Evolutionary conservation across 2,797 vertebrate species (phyloP).

Genomic region (Arrhamphus sclerolepis): DNA sequence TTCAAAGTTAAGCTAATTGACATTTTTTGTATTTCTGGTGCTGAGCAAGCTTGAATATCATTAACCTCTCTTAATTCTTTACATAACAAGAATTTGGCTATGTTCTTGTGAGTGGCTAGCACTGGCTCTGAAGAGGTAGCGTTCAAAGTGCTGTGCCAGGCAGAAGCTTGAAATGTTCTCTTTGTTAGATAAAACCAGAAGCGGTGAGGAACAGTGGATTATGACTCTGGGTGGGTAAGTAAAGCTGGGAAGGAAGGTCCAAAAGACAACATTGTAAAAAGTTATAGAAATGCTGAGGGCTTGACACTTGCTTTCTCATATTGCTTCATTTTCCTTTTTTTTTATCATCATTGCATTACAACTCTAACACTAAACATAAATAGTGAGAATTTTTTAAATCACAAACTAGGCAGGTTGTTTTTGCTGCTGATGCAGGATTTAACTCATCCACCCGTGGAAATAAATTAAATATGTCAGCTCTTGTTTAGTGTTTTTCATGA

Average conservation of each 20-base stretch:
- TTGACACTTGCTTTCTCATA: not conserved
- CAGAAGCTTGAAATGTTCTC: conserved; percentile 72
- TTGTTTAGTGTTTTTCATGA: conserved; percentile 1
- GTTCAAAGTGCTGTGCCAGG: conserved; percentile 67
- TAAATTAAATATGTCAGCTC: not conserved
- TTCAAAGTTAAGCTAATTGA: conserved; percentile 53
- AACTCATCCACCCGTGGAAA: not conserved
- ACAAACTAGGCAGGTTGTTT: no score
- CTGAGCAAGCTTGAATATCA: conserved; percentile 45
- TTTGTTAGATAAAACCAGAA: conserved; percentile 69
- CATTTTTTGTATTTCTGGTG: conserved; percentile 39
- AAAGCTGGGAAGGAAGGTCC: conserved; percentile 19
- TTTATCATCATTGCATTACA: no score
- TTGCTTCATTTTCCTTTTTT: no score
- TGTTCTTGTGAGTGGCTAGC: conserved; percentile 60
- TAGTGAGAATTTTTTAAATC: no score
- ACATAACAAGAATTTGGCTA: conserved; percentile 75
- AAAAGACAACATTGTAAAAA: conserved; percentile 26
- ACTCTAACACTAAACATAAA: no score
- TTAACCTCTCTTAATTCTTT: conserved; percentile 46
- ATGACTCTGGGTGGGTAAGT: conserved; percentile 36
- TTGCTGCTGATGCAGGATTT: not conserved
- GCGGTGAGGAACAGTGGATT: conserved; percentile 50
- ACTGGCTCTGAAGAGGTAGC: conserved; percentile 46
- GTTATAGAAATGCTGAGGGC: conserved; percentile 29